These are phyloP conservation scores for Microctonus brassicae DNA, from an alignment of 2,888 invertebrate species.

Conservation along the genomic window DNA sequence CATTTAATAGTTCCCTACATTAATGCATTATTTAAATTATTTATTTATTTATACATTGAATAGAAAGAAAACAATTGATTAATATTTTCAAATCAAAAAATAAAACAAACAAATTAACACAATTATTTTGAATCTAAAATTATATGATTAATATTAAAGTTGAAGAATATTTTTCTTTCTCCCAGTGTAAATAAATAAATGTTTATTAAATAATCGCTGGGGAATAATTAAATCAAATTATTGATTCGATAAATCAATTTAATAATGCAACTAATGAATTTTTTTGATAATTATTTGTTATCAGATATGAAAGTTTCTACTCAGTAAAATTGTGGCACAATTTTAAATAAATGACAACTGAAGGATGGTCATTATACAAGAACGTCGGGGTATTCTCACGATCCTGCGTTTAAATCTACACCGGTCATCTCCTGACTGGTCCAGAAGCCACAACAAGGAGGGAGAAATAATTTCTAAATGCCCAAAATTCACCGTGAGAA, in stretches of 20 bases:
- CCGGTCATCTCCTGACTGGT: conserved; percentile 49
- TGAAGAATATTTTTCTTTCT: not conserved
- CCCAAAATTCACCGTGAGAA: conserved; percentile 37
- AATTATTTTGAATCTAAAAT: too few species aligned
- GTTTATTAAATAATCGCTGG: too few species aligned
- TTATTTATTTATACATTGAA: too few species aligned
- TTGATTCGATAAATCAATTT: not conserved
- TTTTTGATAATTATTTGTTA: not conserved
- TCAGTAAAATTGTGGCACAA: too few species aligned
- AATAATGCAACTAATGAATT: not conserved
- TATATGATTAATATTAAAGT: too few species aligned
- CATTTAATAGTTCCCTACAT: too few species aligned
- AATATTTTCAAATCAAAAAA: too few species aligned
- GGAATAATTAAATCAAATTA: not conserved
- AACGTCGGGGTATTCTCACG: conserved; percentile 60
- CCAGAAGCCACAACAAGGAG: conserved; percentile 41
- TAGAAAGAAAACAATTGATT: too few species aligned
- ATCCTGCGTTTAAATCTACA: conserved; percentile 47
- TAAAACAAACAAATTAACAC: too few species aligned
- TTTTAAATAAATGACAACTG: not conserved
- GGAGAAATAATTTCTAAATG: conserved; percentile 51
- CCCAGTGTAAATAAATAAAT: too few species aligned
- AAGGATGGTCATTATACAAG: not conserved
- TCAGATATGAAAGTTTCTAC: not conserved
- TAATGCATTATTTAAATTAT: not conserved